phyloP scores from a whole-genome alignment of 2,797 vertebrate species.

The Tapera naevia region DNA sequence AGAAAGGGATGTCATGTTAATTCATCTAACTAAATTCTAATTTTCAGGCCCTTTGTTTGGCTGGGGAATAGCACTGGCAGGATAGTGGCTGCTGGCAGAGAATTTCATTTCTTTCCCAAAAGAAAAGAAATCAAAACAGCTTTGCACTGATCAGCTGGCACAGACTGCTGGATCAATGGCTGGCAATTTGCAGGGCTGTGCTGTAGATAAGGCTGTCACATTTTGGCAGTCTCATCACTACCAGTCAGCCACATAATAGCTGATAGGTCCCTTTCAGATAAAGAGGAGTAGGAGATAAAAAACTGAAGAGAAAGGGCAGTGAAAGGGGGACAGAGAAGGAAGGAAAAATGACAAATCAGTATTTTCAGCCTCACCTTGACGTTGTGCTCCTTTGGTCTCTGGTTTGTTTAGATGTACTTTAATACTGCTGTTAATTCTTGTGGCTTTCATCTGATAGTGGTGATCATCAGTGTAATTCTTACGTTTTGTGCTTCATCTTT shows the following conservation, averaged over 20 bases:
- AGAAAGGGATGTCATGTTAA: conserved; percentile 37
- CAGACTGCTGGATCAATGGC: conserved; percentile 67
- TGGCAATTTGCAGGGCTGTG: conserved; percentile 73
- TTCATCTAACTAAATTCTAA: conserved; percentile 47
- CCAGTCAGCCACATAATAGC: conserved; percentile 72
- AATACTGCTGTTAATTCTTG: neutral
- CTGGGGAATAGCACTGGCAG: conserved; percentile 47
- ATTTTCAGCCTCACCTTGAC: neutral
- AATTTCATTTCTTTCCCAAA: conserved; percentile 61
- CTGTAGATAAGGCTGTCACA: conserved; percentile 74
- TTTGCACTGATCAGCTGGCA: conserved; percentile 60
- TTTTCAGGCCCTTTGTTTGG: conserved; percentile 42
- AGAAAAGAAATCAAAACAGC: conserved; percentile 65
- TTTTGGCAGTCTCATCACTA: conserved; percentile 69
- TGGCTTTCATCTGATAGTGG: neutral
- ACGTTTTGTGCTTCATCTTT: neutral
- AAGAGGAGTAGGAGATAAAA: conserved; percentile 52
- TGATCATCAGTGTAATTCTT: neutral
- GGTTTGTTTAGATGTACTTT: neutral
- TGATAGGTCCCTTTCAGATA: conserved; percentile 64
- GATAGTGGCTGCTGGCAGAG: conserved; percentile 15
- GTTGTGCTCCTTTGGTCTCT: neutral
- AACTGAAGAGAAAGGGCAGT: conserved; percentile 36
- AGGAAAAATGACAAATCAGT: neutral
- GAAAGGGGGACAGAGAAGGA: neutral